Percentiles rank a stretch among this genome's conserved stretches.
phyloP scores from a whole-genome alignment of 2,113 vertebrate species.

The Columbina picui region DNA sequence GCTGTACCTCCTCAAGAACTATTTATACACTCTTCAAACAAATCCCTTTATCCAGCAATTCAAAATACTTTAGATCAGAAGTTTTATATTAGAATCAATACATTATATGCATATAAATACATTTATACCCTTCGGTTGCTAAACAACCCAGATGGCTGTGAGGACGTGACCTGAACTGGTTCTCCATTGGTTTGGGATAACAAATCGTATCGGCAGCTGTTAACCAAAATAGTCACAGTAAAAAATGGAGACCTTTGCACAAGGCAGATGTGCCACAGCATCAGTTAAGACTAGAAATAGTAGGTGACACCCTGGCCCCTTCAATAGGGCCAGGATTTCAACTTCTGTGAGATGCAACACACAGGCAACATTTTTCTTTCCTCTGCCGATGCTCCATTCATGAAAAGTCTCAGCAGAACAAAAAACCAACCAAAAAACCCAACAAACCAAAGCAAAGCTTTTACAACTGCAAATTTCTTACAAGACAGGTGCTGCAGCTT shows the following conservation, averaged over 20 bases:
- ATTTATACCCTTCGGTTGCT: slow-evolving; percentile 64
- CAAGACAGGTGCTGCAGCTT: slow-evolving; percentile 43
- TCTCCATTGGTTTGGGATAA: slow-evolving; percentile 30
- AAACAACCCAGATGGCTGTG: slow-evolving; percentile 38
- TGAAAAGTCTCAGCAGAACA: slow-evolving; percentile 36
- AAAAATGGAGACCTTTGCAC: slow-evolving; percentile 5
- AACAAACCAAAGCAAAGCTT: slow-evolving; percentile 43
- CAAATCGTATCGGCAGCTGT: not conserved
- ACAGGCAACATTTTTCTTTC: not conserved
- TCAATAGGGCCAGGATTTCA: not conserved
- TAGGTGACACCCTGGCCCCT: not conserved
- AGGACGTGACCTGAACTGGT: slow-evolving; percentile 53
- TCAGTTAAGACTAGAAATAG: slow-evolving; percentile 45
- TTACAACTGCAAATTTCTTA: slow-evolving; percentile 35
- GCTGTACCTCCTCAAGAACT: slow-evolving; percentile 61
- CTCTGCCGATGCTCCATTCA: not conserved
- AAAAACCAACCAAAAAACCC: not conserved
- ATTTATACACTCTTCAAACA: slow-evolving; percentile 62
- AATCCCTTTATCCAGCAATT: slow-evolving; percentile 68
- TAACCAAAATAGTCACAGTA: slow-evolving; percentile 9
- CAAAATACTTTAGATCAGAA: slow-evolving; percentile 69
- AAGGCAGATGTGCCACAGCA: not conserved
- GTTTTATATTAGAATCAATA: slow-evolving; percentile 66
- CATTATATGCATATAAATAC: slow-evolving; percentile 67
- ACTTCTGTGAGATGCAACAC: slow-evolving; percentile 14